Evolutionary conservation across 2,113 vertebrate genomes (phyloP).

Genomic region (Colaptes auratus): DNA sequence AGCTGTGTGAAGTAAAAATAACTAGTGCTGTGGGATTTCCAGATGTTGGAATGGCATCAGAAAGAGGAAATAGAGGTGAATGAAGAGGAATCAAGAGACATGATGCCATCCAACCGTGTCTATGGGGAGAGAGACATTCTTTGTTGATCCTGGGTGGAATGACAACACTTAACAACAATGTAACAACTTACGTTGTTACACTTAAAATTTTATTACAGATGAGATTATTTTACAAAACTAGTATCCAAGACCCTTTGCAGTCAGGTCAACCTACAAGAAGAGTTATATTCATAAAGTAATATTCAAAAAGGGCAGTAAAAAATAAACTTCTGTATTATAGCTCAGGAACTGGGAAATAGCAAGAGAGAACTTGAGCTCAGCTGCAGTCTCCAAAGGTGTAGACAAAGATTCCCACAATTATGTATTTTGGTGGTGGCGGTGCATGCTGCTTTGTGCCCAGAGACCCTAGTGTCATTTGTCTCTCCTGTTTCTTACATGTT

Average conservation of each 20-base stretch:
- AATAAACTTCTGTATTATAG: background rate
- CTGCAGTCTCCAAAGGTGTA: background rate
- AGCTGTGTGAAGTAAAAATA: background rate
- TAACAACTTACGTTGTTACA: background rate
- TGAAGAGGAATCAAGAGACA: background rate
- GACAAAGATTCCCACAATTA: background rate
- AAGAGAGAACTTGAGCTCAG: background rate
- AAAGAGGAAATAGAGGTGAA: background rate
- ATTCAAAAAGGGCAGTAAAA: background rate
- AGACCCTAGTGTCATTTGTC: background rate
- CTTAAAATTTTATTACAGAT: background rate
- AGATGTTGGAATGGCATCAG: background rate
- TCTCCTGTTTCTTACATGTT: background rate
- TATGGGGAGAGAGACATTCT: background rate
- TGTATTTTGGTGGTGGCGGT: background rate
- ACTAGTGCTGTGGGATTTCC: background rate
- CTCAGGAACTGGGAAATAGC: background rate
- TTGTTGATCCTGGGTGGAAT: rapidly evolving
- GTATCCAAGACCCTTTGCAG: background rate
- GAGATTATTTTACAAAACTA: background rate
- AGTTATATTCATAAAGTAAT: background rate
- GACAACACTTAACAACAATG: background rate
- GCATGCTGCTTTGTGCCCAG: background rate
- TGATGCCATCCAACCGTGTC: background rate
- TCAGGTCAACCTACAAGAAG: background rate